Percentiles rank a stretch among this genome's conserved stretches.
Conservation (phyloP, 2,888 invertebrate genomes). For the Monopis laevigella region DNA sequence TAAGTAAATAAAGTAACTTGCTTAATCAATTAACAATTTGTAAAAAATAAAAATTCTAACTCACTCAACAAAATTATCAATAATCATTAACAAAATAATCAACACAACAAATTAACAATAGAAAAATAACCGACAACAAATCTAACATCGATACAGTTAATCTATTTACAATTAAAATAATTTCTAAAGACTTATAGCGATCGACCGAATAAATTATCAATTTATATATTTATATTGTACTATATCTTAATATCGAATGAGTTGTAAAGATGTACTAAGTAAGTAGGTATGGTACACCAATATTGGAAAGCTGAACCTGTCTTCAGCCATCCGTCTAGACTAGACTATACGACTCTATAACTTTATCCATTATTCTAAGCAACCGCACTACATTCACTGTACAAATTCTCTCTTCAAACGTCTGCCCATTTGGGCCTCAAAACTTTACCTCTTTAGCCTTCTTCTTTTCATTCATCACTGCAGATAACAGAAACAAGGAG, state of each 20-base stretch:
- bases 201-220: not conserved
- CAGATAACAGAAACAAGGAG: too few species aligned
- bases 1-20: too few species aligned
- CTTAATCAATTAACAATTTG: too few species aligned
- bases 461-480: too few species aligned
- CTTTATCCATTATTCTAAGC: constrained; percentile 41
- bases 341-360: constrained; percentile 6
- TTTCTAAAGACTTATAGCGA: not conserved
- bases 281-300: constrained; percentile 39
- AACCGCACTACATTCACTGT: constrained; percentile 28
- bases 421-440: too few species aligned
- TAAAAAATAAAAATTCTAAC: too few species aligned
- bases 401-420: constrained; percentile 15
- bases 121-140: constrained; percentile 38
- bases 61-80: too few species aligned
- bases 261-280: constrained; percentile 49
- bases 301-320: constrained; percentile 64
- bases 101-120: too few species aligned
- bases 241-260: constrained; percentile 39
- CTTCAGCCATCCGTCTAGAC: not conserved
- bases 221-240: constrained; percentile 26
- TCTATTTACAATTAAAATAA: constrained; percentile 39
- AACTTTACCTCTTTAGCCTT: too few species aligned
- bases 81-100: too few species aligned
- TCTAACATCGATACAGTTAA: constrained; percentile 42